Evolutionary conservation across 2,797 vertebrate species (phyloP), one percentile per base, ranked within the genome.

Genomic region (Platalea minor): DNA sequence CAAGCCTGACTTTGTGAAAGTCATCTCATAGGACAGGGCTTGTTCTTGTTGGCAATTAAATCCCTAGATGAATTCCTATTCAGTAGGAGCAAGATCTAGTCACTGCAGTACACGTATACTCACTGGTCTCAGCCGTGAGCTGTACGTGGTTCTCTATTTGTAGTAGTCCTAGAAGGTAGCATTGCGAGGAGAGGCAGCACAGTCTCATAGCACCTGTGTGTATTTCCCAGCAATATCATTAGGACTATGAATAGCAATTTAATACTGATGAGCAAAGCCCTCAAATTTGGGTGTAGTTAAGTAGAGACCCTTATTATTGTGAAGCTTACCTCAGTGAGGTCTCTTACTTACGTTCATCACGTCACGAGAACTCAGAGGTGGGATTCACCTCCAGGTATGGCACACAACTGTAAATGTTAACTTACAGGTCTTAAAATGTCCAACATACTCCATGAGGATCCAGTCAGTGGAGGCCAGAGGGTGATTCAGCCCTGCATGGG

Each of bases 371-470:
- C 37, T n/a, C 16, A 10, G 51, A 45, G 28, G 51, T 50, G 37
- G 67, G 43, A 84, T 84, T n/a, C 13, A 11, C 37, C 65, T 90
- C 65, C 19, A 29, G 11, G 25, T 78, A 39, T 1, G 14, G 51
- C 65, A 59, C 37, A 56, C 5, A 63, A 35, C 75, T 6, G 17
- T 64, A 72, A 45, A 77, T 18, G 11, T n/a, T 70, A 78, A 51
- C 4, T 37, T 90, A 35, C 0, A 1, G 19, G 19, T 78, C 23
- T 37, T 56, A 59, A 90, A 90, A 78, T 24, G 11, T 24, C 43
- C 50, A 51, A 33, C 0, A 1, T 48, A 37, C 33, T 39, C 53
- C 45, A 51, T 0, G 0, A 25, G 23, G 24, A 50, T 50, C 48
- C n/a, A 16, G 33, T 39, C 17, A 25, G 17, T 43, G 65, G 65